Conservation (phyloP, 2,888 invertebrate species). For the Acholoe squamosa region DNA sequence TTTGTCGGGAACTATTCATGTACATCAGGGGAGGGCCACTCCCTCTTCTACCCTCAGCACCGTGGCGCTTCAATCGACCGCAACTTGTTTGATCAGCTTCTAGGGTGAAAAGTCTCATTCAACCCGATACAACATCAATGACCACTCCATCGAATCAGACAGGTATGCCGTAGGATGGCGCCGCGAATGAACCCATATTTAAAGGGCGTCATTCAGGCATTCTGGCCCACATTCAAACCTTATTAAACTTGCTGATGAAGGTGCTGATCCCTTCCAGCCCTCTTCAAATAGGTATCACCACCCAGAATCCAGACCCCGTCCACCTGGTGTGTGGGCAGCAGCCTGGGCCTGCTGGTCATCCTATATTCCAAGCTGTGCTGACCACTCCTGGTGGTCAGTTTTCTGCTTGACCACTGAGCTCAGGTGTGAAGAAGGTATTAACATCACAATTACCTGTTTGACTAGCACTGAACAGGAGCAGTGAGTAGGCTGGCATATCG, state of each 20-base stretch:
- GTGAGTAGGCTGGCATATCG: not conserved
- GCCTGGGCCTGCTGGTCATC: not conserved
- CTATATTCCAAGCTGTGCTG: not conserved
- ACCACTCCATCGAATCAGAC: not conserved
- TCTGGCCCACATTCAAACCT: not conserved
- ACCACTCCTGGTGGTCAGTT: conserved; percentile 38
- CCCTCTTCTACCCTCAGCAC: not conserved
- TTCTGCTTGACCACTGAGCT: conserved; percentile 41
- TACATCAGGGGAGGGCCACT: not conserved
- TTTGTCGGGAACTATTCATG: not conserved
- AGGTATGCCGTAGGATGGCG: too few relatives aligned
- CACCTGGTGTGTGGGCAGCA: not conserved
- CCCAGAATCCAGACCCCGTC: not conserved
- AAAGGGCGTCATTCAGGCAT: not conserved
- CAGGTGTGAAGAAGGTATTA: conserved; percentile 60
- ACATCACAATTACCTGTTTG: conserved; percentile 61
- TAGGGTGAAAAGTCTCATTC: not conserved
- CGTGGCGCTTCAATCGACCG: not conserved
- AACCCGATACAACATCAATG: conserved; percentile 52
- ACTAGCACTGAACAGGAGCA: not conserved
- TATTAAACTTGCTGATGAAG: conserved; percentile 50
- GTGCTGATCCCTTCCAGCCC: not conserved
- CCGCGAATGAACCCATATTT: not conserved
- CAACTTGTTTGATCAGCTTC: conserved; percentile 29
- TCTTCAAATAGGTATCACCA: conserved; percentile 22